phyloP scores from a whole-genome alignment of 2,797 vertebrate genomes.

The Pogoniulus pusillus region DNA sequence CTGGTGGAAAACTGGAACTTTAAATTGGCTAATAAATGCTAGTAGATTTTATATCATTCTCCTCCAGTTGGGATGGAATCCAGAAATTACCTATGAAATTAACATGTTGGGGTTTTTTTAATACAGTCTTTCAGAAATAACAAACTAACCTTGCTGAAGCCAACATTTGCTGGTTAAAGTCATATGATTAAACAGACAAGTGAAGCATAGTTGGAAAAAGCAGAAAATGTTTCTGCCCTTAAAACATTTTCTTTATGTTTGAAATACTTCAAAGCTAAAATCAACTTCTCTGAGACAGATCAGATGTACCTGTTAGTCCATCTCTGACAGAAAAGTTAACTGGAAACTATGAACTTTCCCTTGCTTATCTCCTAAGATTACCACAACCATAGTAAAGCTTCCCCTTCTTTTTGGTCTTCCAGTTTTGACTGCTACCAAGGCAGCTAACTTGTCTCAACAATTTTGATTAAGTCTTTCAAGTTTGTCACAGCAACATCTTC shows the following conservation, averaged over 20 bases:
- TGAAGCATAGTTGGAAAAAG: conserved; percentile 1
- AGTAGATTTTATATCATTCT: neutral
- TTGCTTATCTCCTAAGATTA: neutral
- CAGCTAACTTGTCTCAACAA: neutral
- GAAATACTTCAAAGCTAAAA: conserved; percentile 28
- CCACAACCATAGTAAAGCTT: neutral
- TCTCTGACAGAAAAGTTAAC: conserved; percentile 12
- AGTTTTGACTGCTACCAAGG: neutral
- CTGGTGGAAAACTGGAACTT: neutral
- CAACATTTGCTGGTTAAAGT: neutral
- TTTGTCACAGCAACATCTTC: neutral
- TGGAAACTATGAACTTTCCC: conserved; percentile 1
- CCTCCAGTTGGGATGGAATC: neutral
- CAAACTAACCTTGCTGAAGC: too few relatives aligned
- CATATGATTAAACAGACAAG: neutral
- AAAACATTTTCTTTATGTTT: neutral
- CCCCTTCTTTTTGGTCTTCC: neutral
- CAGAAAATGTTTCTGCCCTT: neutral
- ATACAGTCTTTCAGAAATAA: neutral
- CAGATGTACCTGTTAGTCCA: neutral
- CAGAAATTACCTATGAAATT: neutral
- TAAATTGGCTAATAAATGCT: neutral
- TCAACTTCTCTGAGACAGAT: neutral
- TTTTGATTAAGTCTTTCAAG: neutral
- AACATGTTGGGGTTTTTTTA: neutral